A percentile compares a stretch with the other conserved stretches of the same genome.
phyloP scores from a whole-genome alignment of 1,140 invertebrate species.

The Acromyrmex heyeri region DNA sequence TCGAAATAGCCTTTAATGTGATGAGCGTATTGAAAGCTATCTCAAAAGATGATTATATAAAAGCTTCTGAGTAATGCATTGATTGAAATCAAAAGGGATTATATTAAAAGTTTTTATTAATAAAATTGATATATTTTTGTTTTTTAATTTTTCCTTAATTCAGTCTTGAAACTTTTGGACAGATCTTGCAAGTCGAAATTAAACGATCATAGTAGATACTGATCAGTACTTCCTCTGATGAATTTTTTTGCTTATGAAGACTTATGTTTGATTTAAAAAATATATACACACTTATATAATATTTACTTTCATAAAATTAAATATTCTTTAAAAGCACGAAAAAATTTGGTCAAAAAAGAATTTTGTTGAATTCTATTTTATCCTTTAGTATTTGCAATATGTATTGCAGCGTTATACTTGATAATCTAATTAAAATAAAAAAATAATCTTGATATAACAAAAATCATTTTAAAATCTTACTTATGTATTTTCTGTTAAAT shows the following conservation, averaged over 20 bases:
- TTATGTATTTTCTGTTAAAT: neutral
- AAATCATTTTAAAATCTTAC: neutral
- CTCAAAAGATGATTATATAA: too few relatives aligned
- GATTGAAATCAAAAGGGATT: too few relatives aligned
- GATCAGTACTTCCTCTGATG: neutral
- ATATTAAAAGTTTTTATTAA: too few relatives aligned
- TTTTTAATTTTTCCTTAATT: too few relatives aligned
- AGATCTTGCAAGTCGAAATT: neutral
- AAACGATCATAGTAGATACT: neutral
- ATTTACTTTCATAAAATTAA: constrained; percentile 6
- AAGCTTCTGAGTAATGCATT: too few relatives aligned
- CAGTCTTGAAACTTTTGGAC: too few relatives aligned
- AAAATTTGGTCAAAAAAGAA: neutral
- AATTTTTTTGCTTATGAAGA: neutral
- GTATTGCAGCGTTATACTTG: neutral
- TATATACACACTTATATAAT: neutral
- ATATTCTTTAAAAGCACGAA: neutral
- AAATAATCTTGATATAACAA: neutral
- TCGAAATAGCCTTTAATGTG: too few relatives aligned
- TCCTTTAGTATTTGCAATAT: neutral
- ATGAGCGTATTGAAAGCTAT: too few relatives aligned
- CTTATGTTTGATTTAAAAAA: neutral
- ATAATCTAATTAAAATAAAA: constrained; percentile 8
- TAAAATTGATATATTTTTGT: too few relatives aligned
- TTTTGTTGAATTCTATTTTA: neutral